Evolutionary conservation across 2,797 vertebrate species (phyloP), one percentile per base, ranked within the genome.

Genomic region (Dermochelys coriacea): DNA sequence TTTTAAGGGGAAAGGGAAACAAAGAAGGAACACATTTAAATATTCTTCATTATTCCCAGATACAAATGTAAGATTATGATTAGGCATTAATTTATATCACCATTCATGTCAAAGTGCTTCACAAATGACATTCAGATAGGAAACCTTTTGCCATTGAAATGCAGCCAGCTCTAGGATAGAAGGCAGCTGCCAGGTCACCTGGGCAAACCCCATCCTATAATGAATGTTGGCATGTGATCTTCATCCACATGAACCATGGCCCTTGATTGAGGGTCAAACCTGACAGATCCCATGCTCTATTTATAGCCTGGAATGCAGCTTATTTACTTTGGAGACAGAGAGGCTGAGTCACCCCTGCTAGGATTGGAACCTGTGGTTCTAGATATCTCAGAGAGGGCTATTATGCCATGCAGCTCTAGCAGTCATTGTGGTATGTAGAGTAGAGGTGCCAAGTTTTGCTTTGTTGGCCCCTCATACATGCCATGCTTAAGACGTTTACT

Each of bases 81-180:
- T 54, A 54, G 21, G 21, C 23, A 54, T 54, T 54, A 54, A 59
- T 87, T 82, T 19, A 0, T 4, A 71, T 18, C 8, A 41, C 37
- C 55, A 2, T 27, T 45, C 75, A 83, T 5, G 71, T 89, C 84
- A 12, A 55, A 80, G 68, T 2, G 81, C 83, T 95, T 61, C 5
- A 31, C 68, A 8, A 68, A 2, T 0, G 55, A 54, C 84, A 79
- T 86, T 83, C 50, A 29, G 88, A 49, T 52, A 52, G 78, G 85
- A 90, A 90, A 51, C 34, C 84, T 79, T 78, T 49, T 64, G 12
- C 47, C 81, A 2, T 0, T 52, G 93, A 90, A 11, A 81, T 4
- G 41, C 83, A 86, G 95, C 80, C 92, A 88, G n/a, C 14, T 1
- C 25, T 92, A 80, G 79, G 90, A 64, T 49, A 90, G 90, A 90